phyloP scores from a whole-genome alignment of 2,797 vertebrate species.

The Manis javanica region DNA sequence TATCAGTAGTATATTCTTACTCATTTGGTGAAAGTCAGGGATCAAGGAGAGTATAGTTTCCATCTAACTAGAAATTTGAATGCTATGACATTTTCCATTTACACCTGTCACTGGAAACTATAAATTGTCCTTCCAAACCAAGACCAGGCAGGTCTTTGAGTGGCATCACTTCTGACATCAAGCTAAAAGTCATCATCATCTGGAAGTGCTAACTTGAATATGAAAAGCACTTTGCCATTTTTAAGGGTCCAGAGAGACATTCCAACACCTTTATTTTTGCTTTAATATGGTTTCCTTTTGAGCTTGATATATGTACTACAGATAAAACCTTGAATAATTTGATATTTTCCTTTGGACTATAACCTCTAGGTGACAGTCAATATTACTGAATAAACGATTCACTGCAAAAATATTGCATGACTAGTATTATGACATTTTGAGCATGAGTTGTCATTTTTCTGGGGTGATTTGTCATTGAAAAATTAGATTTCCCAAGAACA shows the following conservation, averaged over 20 bases:
- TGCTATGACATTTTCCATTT: background rate
- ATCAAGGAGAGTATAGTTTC: background rate
- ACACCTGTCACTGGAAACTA: background rate
- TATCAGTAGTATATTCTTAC: background rate
- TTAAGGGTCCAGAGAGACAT: background rate
- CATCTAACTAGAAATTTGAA: background rate
- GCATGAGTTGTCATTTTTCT: constrained; percentile 62
- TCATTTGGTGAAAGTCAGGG: background rate
- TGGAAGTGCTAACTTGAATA: background rate
- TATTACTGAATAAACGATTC: constrained; percentile 56
- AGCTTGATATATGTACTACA: constrained; percentile 30
- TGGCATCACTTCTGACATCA: background rate
- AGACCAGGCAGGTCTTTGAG: background rate
- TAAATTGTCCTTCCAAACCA: background rate
- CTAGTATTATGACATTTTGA: constrained; percentile 61
- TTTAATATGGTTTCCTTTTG: constrained; percentile 59
- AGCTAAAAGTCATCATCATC: background rate
- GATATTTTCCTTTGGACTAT: constrained; percentile 65
- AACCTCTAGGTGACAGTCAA: constrained; percentile 51
- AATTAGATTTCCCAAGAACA: constrained; percentile 71
- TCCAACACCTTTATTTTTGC: background rate
- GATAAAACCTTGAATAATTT: constrained; percentile 61
- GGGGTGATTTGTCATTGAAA: constrained; percentile 59
- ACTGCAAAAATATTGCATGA: background rate
- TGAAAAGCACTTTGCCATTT: background rate